phyloP scores from a whole-genome alignment of 2,888 invertebrate genomes.

The Gandaritis pyraliata region DNA sequence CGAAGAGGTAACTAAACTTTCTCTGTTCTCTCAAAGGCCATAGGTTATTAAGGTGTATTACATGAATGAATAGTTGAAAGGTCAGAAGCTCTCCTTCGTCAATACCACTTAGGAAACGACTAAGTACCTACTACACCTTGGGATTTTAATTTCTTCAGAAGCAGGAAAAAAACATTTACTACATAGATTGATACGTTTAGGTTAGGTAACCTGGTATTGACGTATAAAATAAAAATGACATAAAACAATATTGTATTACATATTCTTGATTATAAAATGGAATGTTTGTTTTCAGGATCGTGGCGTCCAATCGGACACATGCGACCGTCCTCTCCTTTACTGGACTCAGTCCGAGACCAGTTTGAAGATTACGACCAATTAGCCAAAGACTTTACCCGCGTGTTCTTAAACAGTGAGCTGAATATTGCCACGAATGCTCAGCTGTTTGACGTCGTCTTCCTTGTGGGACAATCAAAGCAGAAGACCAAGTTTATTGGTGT shows the following conservation, averaged over 20 bases:
- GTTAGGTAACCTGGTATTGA: too few species aligned
- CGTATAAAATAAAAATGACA: too few species aligned
- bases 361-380: slow-evolving; percentile 97
- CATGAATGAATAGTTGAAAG: not conserved
- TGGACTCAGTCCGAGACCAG: slow-evolving; percentile 96
- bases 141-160: slow-evolving; percentile 9
- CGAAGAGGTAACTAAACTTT: slow-evolving; percentile 85
- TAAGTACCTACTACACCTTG: not conserved
- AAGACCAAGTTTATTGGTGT: slow-evolving; percentile 96
- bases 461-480: slow-evolving; percentile 96
- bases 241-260: too few species aligned
- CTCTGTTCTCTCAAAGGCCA: too few species aligned
- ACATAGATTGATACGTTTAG: too few species aligned
- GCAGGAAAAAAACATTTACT: slow-evolving; percentile 2
- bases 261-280: not conserved
- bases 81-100: not conserved
- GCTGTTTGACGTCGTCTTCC: slow-evolving; percentile 95
- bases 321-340: slow-evolving; percentile 95
- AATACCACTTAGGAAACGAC: slow-evolving; percentile 7
- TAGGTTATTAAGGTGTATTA: not conserved
- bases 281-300: slow-evolving; percentile 84
- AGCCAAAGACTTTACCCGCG: slow-evolving; percentile 95
- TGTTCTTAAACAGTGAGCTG: slow-evolving; percentile 93
- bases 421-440: slow-evolving; percentile 91
- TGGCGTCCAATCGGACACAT: slow-evolving; percentile 98